phyloP scores from a whole-genome alignment of 2,888 invertebrate species.

The Ischnura elegans region DNA sequence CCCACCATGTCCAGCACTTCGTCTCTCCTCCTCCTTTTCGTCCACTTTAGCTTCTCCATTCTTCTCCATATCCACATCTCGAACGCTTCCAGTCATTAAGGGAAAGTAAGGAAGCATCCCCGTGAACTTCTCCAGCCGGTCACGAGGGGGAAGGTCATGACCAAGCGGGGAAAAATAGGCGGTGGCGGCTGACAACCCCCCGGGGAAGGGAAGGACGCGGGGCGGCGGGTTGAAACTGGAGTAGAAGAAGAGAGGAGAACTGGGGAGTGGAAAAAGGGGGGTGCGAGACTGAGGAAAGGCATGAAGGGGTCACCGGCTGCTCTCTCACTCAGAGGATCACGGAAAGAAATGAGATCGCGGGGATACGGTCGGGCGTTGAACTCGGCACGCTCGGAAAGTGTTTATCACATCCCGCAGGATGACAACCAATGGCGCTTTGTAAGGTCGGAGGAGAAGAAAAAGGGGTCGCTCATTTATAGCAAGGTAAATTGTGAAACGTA shows the following conservation, averaged over 20 bases:
- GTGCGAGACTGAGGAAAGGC: not conserved
- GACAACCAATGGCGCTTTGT: no score
- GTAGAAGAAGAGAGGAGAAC: not conserved
- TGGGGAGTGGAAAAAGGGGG: not conserved
- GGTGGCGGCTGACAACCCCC: not conserved
- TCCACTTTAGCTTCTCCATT: no score
- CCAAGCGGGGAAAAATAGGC: not conserved
- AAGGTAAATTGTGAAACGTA: no score
- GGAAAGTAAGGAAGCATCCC: no score
- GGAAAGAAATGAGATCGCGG: conserved; percentile 35
- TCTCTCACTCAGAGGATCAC: no score
- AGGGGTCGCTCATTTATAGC: no score
- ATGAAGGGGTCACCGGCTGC: not conserved
- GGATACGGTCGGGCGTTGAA: conserved; percentile 13
- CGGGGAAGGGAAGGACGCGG: not conserved
- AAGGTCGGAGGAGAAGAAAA: no score
- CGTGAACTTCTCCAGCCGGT: not conserved
- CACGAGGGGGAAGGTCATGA: conserved; percentile 19
- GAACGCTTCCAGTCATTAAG: no score
- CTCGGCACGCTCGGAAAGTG: conserved; percentile 1
- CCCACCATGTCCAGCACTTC: no score
- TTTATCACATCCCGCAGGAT: not conserved
- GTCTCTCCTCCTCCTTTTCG: no score
- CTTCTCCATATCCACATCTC: no score
- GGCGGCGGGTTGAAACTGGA: not conserved